Evolutionary conservation across 2,888 invertebrate species (phyloP), one percentile per base, ranked within the genome.

Genomic region (Celastrina argiolus): DNA sequence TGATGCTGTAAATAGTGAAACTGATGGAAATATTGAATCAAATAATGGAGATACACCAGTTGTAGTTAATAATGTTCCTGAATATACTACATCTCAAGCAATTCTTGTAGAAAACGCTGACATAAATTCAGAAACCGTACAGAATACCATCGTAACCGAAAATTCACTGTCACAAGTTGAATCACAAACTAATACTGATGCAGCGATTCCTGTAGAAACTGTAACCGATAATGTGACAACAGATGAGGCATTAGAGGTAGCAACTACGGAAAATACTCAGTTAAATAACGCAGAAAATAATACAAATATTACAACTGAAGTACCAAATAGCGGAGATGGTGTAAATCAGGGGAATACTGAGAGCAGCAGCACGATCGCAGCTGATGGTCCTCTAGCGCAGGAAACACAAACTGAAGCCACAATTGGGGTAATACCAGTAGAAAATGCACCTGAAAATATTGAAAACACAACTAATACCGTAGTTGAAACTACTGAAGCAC

Each of bases 131-230:
- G 64, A 16, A 18, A 67, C 45, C 58, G 42, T 66, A 45, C 42
- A 28, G 5, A 66, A 39, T 39, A 12, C 69, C 56, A 65, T 64
- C 16, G 34, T 67, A 22, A 63, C 63, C 28, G 72, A 67, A 31
- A 56, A 51, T 22, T 36, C 69, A 18, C 4, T 59, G 1, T 34
- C 59, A 59, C n/a, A n/a, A n/a, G 59, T 39, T 36, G 61, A 61
- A 61, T 1, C 36, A 12, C 61, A 61, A 22, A 39, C 61, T 18
- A 18, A 10, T 10, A 18, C 45, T 45, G 18, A 45, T 18, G 26
- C 0, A 51, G 51, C 1, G 12, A 22, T 22, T 5, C 22, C 22
- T 4, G 51, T 12, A 12, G 22, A 51, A 51, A 1, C 51, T 22
- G 51, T 22, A 51, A 26, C 5, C 7, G 22, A 51, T 22, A 51